A percentile compares a stretch with the other conserved stretches of the same genome.
Evolutionary conservation across 2,113 vertebrate species (phyloP).

Genomic region (Elanoides forficatus): DNA sequence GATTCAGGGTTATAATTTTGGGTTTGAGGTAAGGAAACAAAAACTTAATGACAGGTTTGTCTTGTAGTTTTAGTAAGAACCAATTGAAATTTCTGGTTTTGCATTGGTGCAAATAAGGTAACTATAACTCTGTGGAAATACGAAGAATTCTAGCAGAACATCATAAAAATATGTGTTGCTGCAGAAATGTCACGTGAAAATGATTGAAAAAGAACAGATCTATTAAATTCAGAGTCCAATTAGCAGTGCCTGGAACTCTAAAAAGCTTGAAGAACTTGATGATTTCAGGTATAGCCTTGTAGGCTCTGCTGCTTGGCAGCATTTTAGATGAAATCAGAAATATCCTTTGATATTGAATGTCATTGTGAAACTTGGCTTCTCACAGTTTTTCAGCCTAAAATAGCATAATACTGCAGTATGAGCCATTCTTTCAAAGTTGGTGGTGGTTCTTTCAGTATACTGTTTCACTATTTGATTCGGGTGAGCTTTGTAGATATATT

Average conservation of each 20-base stretch:
- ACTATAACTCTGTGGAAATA: not conserved
- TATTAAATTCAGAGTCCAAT: not conserved
- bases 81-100: not conserved
- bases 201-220: not conserved
- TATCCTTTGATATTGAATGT: not conserved
- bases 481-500: not conserved
- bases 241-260: not conserved
- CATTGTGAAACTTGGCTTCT: not conserved
- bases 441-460: not conserved
- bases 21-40: conserved; percentile 88
- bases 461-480: not conserved
- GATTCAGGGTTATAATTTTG: conserved; percentile 98
- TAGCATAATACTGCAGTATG: not conserved
- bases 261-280: not conserved
- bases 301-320: not conserved
- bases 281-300: not conserved
- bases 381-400: not conserved
- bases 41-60: not conserved
- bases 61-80: not conserved
- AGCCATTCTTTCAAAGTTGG: not conserved
- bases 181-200: not conserved
- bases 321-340: not conserved
- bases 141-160: not conserved
- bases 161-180: not conserved
- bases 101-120: not conserved